These are phyloP conservation scores for Prorops nasuta DNA, from an alignment of 1,140 invertebrate genomes.

Conservation along the genomic window DNA sequence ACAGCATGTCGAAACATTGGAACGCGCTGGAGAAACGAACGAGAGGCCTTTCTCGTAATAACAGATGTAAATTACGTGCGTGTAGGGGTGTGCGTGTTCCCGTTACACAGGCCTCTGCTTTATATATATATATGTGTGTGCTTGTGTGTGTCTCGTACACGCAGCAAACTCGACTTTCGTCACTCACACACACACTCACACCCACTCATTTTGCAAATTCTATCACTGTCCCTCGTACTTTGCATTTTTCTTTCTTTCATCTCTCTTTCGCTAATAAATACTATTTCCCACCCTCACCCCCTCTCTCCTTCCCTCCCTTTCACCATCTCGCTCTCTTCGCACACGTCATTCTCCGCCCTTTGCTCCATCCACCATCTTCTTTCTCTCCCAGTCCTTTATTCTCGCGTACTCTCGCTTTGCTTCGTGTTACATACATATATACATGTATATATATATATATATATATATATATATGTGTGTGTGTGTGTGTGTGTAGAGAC, in stretches of 20 bases:
- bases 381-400: background rate
- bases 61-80: conserved; percentile 58
- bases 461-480: too few relatives aligned
- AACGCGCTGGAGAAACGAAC: conserved; percentile 25
- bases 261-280: too few relatives aligned
- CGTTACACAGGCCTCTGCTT: conserved; percentile 10
- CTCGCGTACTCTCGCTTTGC: conserved; percentile 1
- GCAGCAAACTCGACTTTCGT: too few relatives aligned
- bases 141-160: background rate
- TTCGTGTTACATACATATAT: too few relatives aligned
- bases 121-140: conserved; percentile 10
- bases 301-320: background rate
- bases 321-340: background rate
- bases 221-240: too few relatives aligned
- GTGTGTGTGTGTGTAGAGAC: too few relatives aligned
- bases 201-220: too few relatives aligned
- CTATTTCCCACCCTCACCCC: too few relatives aligned
- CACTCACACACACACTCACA: too few relatives aligned
- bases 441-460: too few relatives aligned
- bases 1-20: conserved; percentile 33
- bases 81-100: conserved; percentile 36
- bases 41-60: conserved; percentile 47
- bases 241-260: too few relatives aligned
- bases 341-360: background rate
- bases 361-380: conserved; percentile 1